Evolutionary conservation across 2,888 invertebrate species (phyloP).

Genomic region (Lumbricus terrestris): DNA sequence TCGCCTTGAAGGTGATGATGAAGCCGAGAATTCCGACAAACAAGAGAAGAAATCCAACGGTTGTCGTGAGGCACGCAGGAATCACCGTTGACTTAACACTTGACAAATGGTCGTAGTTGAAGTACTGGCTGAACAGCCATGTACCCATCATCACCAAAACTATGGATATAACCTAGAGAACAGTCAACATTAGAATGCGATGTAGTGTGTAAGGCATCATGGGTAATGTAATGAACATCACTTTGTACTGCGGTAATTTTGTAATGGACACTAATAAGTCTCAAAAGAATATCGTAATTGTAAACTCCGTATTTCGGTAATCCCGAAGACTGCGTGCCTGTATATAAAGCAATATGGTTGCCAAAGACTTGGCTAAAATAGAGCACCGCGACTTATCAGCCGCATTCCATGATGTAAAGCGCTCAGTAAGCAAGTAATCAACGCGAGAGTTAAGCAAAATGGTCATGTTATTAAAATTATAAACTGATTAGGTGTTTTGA

Average conservation of each 20-base stretch:
- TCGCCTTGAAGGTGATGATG: slow-evolving; percentile 51
- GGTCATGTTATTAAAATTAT: too few species aligned
- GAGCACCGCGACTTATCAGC: too few species aligned
- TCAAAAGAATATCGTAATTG: background rate
- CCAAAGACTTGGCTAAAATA: too few species aligned
- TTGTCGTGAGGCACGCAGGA: slow-evolving; percentile 51
- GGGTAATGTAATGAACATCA: background rate
- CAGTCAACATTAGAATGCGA: background rate
- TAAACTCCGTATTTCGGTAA: too few species aligned
- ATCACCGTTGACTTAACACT: slow-evolving; percentile 48
- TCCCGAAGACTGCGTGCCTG: too few species aligned
- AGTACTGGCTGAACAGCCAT: slow-evolving; percentile 51
- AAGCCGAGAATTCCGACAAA: slow-evolving; percentile 52
- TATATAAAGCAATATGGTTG: too few species aligned
- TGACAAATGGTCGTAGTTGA: slow-evolving; percentile 50
- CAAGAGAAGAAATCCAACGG: slow-evolving; percentile 51
- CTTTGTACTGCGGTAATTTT: background rate
- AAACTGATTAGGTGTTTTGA: too few species aligned
- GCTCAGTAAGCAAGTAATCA: too few species aligned
- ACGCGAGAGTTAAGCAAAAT: too few species aligned
- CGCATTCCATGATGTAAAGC: too few species aligned
- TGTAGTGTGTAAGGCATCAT: background rate
- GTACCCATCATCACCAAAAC: slow-evolving; percentile 50
- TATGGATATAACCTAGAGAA: slow-evolving; percentile 50
- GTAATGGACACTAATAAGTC: background rate